A percentile compares a stretch with the other conserved stretches of the same genome.
Evolutionary conservation across 2,797 vertebrate genomes (phyloP).

Genomic region (Pangasius sanitwongsei): DNA sequence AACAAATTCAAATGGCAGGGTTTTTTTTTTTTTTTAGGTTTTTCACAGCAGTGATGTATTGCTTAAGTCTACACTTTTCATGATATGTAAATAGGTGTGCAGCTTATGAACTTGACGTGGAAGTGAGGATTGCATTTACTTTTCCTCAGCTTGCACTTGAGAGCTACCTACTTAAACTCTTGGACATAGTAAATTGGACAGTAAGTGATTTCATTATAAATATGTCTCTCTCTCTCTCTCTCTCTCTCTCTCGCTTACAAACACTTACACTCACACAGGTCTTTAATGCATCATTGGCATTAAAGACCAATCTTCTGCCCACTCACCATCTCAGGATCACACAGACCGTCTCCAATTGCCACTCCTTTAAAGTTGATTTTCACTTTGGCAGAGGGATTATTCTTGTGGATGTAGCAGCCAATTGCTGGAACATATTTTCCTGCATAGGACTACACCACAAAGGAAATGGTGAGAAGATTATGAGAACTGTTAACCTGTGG

Average conservation of each 20-base stretch:
- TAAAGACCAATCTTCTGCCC: background rate
- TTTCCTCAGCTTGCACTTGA: background rate
- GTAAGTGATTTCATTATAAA: background rate
- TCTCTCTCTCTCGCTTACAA: background rate
- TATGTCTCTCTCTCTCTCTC: too few species aligned
- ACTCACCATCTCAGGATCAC: slow-evolving; percentile 83
- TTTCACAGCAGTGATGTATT: background rate
- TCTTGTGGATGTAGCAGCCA: slow-evolving; percentile 80
- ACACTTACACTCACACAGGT: too few species aligned
- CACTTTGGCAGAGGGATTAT: slow-evolving; percentile 75
- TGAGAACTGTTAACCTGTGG: background rate
- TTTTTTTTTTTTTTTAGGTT: background rate
- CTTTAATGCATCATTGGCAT: background rate
- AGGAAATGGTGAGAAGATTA: background rate
- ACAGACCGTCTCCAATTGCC: slow-evolving; percentile 81
- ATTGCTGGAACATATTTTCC: slow-evolving; percentile 84
- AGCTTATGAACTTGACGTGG: background rate
- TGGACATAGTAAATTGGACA: background rate
- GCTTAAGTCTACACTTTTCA: background rate
- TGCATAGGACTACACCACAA: slow-evolving; percentile 74
- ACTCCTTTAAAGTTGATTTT: slow-evolving; percentile 85
- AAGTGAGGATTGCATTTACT: background rate
- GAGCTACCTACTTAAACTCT: too few species aligned
- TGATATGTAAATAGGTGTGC: background rate
- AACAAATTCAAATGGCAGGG: too few species aligned